phyloP scores from a whole-genome alignment of 2,888 invertebrate genomes.

The Drosophila mimica region DNA sequence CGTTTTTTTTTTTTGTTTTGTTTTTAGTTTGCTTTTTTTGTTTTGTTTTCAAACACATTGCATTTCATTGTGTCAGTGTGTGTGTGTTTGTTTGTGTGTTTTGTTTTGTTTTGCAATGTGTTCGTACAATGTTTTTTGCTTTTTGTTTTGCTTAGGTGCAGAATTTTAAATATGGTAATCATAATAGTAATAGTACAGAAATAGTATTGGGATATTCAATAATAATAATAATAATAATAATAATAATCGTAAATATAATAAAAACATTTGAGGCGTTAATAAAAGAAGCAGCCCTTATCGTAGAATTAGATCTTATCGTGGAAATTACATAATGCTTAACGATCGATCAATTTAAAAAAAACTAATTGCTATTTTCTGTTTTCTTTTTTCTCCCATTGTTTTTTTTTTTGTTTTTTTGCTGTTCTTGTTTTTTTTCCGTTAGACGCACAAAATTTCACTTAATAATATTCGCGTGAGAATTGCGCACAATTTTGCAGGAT shows the following conservation, averaged over 20 bases:
- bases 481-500: constrained; percentile 35
- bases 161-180: constrained; percentile 50
- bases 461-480: constrained; percentile 65
- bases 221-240: constrained; percentile 48
- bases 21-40: constrained; percentile 40
- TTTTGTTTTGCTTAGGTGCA: constrained; percentile 39
- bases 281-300: constrained; percentile 51
- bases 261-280: constrained; percentile 62
- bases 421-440: constrained; percentile 4
- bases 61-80: constrained; percentile 3
- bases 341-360: constrained; percentile 17
- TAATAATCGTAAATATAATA: constrained; percentile 38
- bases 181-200: constrained; percentile 54
- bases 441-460: constrained; percentile 63
- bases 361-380: constrained; percentile 18
- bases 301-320: constrained; percentile 30
- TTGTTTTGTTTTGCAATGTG: constrained; percentile 45
- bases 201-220: constrained; percentile 46
- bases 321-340: constrained; percentile 50
- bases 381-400: constrained; percentile 13
- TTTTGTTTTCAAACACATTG: constrained; percentile 59
- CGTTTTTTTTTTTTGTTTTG: constrained; percentile 43
- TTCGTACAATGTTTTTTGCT: constrained; percentile 47
- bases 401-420: constrained; percentile 7
- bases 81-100: background rate